Base-by-base conservation (phyloP, 2,797 vertebrate species). In the Chromobotia macracanthus region DNA sequence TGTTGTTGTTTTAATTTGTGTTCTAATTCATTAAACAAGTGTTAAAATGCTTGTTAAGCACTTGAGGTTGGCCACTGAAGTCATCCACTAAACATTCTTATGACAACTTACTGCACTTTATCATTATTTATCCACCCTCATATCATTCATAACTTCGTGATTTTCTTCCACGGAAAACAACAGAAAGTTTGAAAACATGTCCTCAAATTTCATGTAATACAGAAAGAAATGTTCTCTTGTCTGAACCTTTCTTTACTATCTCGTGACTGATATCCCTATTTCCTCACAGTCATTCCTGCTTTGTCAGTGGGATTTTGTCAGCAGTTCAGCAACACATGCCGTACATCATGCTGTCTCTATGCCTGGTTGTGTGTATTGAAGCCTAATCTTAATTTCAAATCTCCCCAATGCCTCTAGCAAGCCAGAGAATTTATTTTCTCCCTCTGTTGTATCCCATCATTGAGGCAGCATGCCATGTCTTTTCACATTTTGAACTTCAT, bases 301-400 rank as follows among this genome's bases (percentile, higher is more conserved):
- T 35, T 35, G 50, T 53, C 61, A 48, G 21, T 53, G 61, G 74
- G 53, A 16, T 63, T 12, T 41, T n/a, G n/a, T 55, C 23, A 28
- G 50, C 38, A 56, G 25, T 70, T 67, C 23, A 61, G 46, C 31
- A 21, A 46, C 61, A 76, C 51, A 75, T 71, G 48, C 35, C 6
- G 31, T 63, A 79, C 72, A 79, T 53, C 65, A 53, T 19, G 63
- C 58, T 21, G 61, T 66, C 50, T 21, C 55, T 63, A 23, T 72
- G 72, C 31, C 35, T 79, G 72, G 64, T 38, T 74, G 23, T 82
- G 61, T 79, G 65, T 84, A 66, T 38, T 79, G 25, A 75, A 73
- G 58, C 74, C 56, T 84, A 83, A 82, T 84, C 77, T 87, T 83
- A 84, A 84, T 83, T 79, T 72, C 77, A 80, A 83, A 83, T 84